Base-by-base conservation (phyloP, 2,113 vertebrate species). In the Accipiter virgatus region DNA sequence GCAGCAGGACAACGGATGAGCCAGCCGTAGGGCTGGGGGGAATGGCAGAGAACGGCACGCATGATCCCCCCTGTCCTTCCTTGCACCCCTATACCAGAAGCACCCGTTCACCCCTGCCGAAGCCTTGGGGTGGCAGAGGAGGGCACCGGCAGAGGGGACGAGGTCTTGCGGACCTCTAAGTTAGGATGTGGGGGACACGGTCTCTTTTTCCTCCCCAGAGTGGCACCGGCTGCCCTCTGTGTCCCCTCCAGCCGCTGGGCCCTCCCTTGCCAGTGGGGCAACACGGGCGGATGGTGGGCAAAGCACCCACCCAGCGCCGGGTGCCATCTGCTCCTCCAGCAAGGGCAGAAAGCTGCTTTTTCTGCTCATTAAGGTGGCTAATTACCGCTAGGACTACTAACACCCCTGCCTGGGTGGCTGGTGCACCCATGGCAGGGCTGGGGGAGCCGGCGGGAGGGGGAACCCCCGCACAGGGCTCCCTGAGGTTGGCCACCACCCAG, bases 101-200 rank as follows among this genome's bases (percentile, higher is more conserved):
- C 11, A 12, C 9, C 42, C 4, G 0, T 29, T 82, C 7, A 15
- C 9, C 13, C 18, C 29, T 3, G 3, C 10, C 1, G 0, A 14
- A 25, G 12, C 23, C 42, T 47, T 52, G 52, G 29, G 6, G 27
- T 58, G 81, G 40, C 26, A 52, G 42, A 63, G 59, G 23, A 88
- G 11, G 68, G 18, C 8, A 18, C 4, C 0, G 0, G 6, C 13
- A 3, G 15, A 42, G 13, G 13, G 17, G 7, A 66, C 19, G 9
- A 13, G 8, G 3, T n/a, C 6, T 40, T 52, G 47, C 47, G 27
- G 8, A 34, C 47, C 40, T 62, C n/a, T 36, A 22, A 3, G 38
- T 21, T 36, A 43, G 16, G 10, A 5, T 3, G 6, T 10, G 20
- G 50, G 38, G 32, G 14, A 34, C 47, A 20, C 1, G 8, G 14